Evolutionary conservation across 1,140 invertebrate genomes (phyloP), one percentile per base, ranked within the genome.

Genomic region (Euura saliciscinereae): DNA sequence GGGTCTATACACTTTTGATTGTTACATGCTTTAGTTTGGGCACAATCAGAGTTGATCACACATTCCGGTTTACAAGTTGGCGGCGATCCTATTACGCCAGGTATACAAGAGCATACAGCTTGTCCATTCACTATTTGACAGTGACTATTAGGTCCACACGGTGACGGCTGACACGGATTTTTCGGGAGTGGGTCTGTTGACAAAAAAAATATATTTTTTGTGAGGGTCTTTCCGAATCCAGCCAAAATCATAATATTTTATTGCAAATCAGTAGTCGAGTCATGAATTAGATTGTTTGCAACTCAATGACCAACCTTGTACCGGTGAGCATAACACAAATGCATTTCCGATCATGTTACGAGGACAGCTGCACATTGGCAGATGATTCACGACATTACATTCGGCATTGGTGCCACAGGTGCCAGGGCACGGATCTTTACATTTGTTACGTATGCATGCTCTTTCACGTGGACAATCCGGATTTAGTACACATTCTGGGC

Each of bases 401-500:
- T 89, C 82, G 13, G 93, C 92, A 79, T 91, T 91, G 69, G 90
- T 87, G 0, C 93, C 93, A 84, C 94, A 95, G 42, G 90, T 90
- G 71, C 91, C 92, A 13, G 88, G 87, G 80, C 94, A 96, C 28
- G 94, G 94, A 83, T 96, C 93, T 45, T 89, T 83, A 81, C 94
- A 95, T 87, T 93, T 93, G 77, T 92, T 91, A 74, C 90, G 90
- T 13, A 94, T 90, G 77, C 95, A 96, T 2, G 94, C 91, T 78
- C 86, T 89, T 70, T 91, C 89, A 59, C 89, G 87, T 4, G 90
- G 83, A 85, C 93, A 95, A 78, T 95, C 93, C 10, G 87, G 90
- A 80, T 93, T 93, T 70, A 91, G 88, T 2, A 92, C 83, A 81
- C 93, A 94, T 81, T 94, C 92, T 42, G 92, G 90, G 74, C 90